Conservation (phyloP, 2,888 invertebrate genomes). For the Polymixis flavicincta region DNA sequence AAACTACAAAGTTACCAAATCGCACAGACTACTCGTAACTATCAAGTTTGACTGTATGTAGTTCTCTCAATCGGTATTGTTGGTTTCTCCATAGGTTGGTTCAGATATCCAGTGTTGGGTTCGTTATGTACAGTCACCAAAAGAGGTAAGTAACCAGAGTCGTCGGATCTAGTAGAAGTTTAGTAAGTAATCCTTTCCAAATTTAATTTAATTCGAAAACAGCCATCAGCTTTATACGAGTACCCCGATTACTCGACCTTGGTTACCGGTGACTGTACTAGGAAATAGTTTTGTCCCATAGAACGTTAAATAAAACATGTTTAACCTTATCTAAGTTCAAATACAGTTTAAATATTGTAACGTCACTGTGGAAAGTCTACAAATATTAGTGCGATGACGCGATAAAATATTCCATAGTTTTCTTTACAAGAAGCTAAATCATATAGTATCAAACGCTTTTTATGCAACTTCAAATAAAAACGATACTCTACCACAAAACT, state of each 20-base stretch:
- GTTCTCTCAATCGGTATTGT: slow-evolving; percentile 23
- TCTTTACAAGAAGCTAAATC: neutral
- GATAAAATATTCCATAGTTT: neutral
- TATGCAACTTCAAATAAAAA: neutral
- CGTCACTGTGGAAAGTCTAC: neutral
- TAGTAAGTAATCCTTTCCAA: too few species aligned
- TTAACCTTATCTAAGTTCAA: neutral
- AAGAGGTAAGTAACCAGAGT: too few species aligned
- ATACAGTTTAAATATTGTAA: too few species aligned
- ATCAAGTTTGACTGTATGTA: slow-evolving; percentile 15
- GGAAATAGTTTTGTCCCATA: neutral
- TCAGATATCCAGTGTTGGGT: neutral
- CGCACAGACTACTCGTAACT: slow-evolving; percentile 59
- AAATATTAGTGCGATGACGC: too few species aligned
- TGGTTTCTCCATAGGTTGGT: neutral
- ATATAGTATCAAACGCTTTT: too few species aligned
- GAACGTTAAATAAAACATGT: neutral
- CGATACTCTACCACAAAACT: neutral
- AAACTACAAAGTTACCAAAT: slow-evolving; percentile 68
- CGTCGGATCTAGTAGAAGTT: too few species aligned
- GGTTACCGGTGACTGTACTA: neutral
- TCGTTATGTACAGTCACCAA: too few species aligned
- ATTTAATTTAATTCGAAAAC: too few species aligned
- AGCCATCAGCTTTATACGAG: too few species aligned
- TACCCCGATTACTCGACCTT: too few species aligned